phyloP scores from a whole-genome alignment of 2,113 vertebrate species.

The Calypte anna region DNA sequence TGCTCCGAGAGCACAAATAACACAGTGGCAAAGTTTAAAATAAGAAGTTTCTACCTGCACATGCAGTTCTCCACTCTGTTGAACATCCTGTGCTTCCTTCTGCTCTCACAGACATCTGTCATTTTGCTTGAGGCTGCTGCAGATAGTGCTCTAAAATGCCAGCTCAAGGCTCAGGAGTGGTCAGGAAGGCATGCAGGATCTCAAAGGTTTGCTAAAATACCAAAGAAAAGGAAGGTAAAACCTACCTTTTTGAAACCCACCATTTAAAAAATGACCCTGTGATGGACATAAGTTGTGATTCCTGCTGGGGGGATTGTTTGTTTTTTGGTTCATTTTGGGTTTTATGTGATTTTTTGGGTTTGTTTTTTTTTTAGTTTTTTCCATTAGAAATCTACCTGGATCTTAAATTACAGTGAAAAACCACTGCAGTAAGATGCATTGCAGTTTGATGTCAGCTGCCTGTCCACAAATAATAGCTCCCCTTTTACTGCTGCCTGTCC shows the following conservation, averaged over 20 bases:
- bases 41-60: background rate
- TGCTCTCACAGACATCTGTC: background rate
- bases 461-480: background rate
- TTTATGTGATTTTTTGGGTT: background rate
- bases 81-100: background rate
- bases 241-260: background rate
- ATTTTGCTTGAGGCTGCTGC: background rate
- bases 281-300: background rate
- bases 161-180: background rate
- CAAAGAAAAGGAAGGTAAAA: background rate
- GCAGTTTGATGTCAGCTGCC: background rate
- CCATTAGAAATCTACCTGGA: accelerated
- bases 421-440: background rate
- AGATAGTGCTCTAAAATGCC: background rate
- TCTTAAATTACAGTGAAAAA: background rate
- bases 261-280: background rate
- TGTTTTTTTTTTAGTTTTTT: background rate
- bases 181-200: background rate
- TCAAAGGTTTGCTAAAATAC: background rate
- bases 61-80: accelerated
- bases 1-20: background rate
- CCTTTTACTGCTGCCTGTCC: background rate
- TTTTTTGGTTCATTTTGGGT: too few relatives aligned
- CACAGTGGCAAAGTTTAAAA: background rate
- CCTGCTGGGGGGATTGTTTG: background rate